A percentile compares a stretch with the other conserved stretches of the same genome.
Conservation (phyloP, 2,888 invertebrate species). For the Pandemis cinnamomeana region DNA sequence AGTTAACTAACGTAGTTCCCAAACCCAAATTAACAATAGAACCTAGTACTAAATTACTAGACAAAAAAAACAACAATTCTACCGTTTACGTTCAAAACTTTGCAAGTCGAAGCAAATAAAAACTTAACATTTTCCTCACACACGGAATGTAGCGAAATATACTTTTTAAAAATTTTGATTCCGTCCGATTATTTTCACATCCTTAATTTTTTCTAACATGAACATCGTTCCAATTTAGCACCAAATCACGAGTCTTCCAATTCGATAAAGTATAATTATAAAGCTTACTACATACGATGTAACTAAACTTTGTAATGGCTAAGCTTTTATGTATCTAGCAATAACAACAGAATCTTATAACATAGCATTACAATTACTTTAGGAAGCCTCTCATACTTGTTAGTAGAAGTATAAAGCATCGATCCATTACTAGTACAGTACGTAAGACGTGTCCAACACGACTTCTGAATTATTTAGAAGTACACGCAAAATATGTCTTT, state of each 20-base stretch:
- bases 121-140: constrained; percentile 76
- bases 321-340: constrained; percentile 81
- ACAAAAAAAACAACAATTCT: constrained; percentile 81
- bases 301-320: constrained; percentile 79
- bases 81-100: constrained; percentile 70
- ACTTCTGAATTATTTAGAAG: constrained; percentile 65
- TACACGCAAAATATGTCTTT: constrained; percentile 81
- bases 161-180: constrained; percentile 59
- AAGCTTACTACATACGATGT: constrained; percentile 70
- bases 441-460: constrained; percentile 70
- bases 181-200: constrained; percentile 59
- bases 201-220: constrained; percentile 59
- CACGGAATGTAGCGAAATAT: constrained; percentile 79
- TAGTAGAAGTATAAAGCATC: constrained; percentile 67
- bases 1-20: constrained; percentile 82
- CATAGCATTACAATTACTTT: constrained; percentile 72
- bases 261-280: constrained; percentile 74
- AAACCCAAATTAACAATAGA: constrained; percentile 84
- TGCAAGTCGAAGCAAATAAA: constrained; percentile 81
- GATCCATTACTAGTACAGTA: constrained; percentile 53
- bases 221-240: constrained; percentile 81
- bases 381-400: constrained; percentile 80
- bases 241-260: constrained; percentile 84
- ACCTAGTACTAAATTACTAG: constrained; percentile 78
- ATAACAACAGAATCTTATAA: constrained; percentile 83